phyloP scores from a whole-genome alignment of 2,113 vertebrate genomes.

The Pseudois nayaur region DNA sequence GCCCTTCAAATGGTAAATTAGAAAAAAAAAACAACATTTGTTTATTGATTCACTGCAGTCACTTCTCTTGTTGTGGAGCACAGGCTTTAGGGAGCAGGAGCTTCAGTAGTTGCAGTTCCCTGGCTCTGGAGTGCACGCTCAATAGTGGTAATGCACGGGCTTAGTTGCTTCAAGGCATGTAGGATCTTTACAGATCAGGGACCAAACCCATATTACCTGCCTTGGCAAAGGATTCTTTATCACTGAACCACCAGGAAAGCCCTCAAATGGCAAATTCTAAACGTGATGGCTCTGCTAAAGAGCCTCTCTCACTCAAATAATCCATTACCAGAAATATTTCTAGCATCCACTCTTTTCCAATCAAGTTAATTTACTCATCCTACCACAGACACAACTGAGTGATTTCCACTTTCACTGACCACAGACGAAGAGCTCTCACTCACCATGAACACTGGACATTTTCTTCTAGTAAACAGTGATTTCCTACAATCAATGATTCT shows the following conservation, averaged over 20 bases:
- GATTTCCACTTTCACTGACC: not conserved
- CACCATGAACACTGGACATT: not conserved
- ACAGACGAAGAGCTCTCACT: not conserved
- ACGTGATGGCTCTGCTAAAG: not conserved
- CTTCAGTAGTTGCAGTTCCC: not conserved
- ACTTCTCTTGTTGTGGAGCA: not conserved
- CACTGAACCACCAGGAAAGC: not conserved
- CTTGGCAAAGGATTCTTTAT: not conserved
- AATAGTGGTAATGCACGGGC: not conserved
- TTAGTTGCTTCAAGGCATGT: not conserved
- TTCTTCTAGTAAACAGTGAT: not conserved
- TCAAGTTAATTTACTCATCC: not conserved
- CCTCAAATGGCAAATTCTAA: not conserved
- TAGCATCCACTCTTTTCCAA: not conserved
- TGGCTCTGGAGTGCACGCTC: not conserved
- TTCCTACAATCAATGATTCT: not conserved
- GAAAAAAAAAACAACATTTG: not conserved
- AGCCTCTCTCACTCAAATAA: not conserved
- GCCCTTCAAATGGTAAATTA: not conserved
- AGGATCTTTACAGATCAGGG: not conserved
- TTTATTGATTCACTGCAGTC: not conserved
- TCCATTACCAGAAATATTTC: not conserved
- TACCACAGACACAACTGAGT: not conserved
- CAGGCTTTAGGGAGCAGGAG: not conserved
- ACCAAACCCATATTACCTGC: not conserved